Conservation (phyloP, 2,888 invertebrate species). For the Phalera bucephala region DNA sequence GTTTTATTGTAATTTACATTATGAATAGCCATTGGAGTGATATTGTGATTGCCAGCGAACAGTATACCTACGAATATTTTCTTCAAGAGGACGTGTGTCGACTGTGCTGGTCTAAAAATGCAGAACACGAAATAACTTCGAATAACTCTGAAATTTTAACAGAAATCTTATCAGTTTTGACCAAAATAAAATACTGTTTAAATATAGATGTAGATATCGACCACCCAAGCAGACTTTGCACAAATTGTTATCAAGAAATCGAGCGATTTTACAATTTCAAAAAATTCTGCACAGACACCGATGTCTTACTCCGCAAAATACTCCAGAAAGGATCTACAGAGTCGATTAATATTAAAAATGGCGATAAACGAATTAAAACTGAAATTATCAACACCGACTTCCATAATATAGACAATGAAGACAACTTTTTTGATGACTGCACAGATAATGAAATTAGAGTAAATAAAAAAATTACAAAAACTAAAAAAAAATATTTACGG, state of each 20-base stretch:
- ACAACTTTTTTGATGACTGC: not conserved
- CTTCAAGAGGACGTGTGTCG: conserved; percentile 58
- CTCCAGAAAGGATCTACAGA: conserved; percentile 18
- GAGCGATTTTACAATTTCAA: conserved; percentile 59
- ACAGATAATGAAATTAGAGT: no score
- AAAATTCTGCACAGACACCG: conserved; percentile 50
- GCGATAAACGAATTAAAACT: conserved; percentile 13
- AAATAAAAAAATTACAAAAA: conserved; percentile 19
- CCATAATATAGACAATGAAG: conserved; percentile 9
- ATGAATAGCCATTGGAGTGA: conserved; percentile 29
- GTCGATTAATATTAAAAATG: conserved; percentile 4
- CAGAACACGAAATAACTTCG: conserved; percentile 35
- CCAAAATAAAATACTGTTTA: conserved; percentile 55
- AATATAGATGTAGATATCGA: conserved; percentile 45
- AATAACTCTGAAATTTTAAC: conserved; percentile 19
- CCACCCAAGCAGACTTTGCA: conserved; percentile 53
- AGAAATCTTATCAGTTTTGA: conserved; percentile 29
- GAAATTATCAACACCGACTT: conserved; percentile 16
- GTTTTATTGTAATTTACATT: no score
- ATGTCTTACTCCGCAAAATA: conserved; percentile 48
- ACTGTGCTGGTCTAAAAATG: conserved; percentile 60
- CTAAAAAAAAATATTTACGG: conserved; percentile 34
- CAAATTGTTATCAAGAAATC: conserved; percentile 48
- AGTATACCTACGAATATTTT: conserved; percentile 60
- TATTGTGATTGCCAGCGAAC: conserved; percentile 30